Conservation (phyloP, 2,888 invertebrate genomes). For the Agrochola lychnidis region DNA sequence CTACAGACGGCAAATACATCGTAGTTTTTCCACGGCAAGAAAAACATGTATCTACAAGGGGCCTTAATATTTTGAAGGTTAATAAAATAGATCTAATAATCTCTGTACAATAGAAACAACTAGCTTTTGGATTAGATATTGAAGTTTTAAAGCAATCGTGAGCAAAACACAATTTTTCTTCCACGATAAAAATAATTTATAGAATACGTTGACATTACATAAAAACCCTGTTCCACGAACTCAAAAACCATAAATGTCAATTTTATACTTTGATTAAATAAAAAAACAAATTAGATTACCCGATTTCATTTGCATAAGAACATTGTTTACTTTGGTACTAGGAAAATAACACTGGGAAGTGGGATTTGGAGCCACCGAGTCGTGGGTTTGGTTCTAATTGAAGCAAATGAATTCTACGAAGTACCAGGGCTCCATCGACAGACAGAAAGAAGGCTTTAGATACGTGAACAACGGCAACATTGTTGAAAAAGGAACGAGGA, state of each 20-base stretch:
- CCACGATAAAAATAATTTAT: neutral
- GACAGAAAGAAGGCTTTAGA: slow-evolving; percentile 45
- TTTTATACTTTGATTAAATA: slow-evolving; percentile 1
- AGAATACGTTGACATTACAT: neutral
- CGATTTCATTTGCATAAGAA: slow-evolving; percentile 44
- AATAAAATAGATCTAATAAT: neutral
- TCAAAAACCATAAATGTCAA: slow-evolving; percentile 1
- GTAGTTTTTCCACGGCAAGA: no score
- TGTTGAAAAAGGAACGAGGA: slow-evolving; percentile 43
- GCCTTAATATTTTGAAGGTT: no score
- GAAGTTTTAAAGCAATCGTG: neutral
- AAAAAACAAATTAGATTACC: slow-evolving; percentile 25
- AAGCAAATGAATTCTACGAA: slow-evolving; percentile 39
- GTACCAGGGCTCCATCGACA: slow-evolving; percentile 47
- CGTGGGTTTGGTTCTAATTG: slow-evolving; percentile 48
- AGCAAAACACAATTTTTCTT: neutral
- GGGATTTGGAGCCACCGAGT: slow-evolving; percentile 26
- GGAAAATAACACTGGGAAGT: neutral
- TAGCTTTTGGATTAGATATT: no score
- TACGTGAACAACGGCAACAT: slow-evolving; percentile 43
- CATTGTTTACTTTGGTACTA: slow-evolving; percentile 38
- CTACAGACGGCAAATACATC: no score
- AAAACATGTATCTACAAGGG: no score
- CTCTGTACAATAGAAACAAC: neutral
- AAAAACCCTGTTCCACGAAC: slow-evolving; percentile 9